Evolutionary conservation across 2,113 vertebrate species (phyloP).

Genomic region (Stegostoma tigrinum): DNA sequence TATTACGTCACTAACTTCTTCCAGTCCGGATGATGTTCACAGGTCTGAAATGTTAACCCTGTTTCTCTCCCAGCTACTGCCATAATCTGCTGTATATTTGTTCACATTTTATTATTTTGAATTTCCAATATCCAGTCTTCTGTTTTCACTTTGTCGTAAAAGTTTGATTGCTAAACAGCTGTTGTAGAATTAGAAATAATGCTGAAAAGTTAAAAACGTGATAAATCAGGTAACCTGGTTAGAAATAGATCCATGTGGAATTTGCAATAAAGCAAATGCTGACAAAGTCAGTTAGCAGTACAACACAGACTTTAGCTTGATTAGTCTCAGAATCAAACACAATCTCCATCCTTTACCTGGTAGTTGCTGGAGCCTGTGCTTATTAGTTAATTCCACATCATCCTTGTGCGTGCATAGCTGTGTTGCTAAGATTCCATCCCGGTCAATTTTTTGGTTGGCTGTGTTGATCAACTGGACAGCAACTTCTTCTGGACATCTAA

Average conservation of each 20-base stretch:
- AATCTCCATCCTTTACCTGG: constrained; percentile 58
- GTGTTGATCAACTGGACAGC: constrained; percentile 66
- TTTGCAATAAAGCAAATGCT: not conserved
- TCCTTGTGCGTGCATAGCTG: constrained; percentile 92
- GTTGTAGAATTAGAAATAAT: not conserved
- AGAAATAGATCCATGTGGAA: not conserved
- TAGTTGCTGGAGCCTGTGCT: constrained; percentile 69
- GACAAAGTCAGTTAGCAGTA: not conserved
- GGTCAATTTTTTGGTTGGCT: constrained; percentile 66
- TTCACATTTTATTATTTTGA: not conserved
- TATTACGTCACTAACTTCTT: not conserved
- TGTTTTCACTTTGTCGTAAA: not conserved
- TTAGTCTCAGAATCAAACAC: not conserved
- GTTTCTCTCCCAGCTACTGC: not conserved
- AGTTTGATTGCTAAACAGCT: not conserved
- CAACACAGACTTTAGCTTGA: not conserved
- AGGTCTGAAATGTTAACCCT: not conserved
- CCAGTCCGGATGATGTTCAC: not conserved
- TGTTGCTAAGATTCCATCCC: constrained; percentile 85
- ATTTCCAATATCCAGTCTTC: too few relatives aligned
- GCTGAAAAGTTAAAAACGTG: not conserved
- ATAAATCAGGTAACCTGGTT: too few relatives aligned
- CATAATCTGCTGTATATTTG: not conserved
- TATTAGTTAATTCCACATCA: constrained; percentile 85
- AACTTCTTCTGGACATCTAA: constrained; percentile 82